These are phyloP conservation scores for Dromococcyx pavoninus DNA, from an alignment of 2,797 vertebrate genomes.

Conservation along the genomic window DNA sequence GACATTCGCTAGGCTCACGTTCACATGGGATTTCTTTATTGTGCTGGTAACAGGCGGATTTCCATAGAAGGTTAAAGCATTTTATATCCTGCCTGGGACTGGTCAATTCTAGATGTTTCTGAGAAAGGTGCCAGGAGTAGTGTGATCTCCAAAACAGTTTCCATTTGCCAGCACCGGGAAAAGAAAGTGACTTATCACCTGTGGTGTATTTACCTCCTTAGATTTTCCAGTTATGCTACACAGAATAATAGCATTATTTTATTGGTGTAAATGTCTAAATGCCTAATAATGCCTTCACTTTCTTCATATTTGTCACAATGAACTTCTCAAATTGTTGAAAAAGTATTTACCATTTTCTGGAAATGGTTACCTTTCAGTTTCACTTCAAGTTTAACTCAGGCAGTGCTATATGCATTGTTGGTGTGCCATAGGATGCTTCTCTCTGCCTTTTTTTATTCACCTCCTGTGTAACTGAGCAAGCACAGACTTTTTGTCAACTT, in stretches of 20 bases:
- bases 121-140: not conserved
- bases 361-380: slow-evolving; percentile 21
- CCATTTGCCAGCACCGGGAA: not conserved
- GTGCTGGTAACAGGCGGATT: slow-evolving; percentile 1
- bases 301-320: not conserved
- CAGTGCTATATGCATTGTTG: not conserved
- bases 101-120: not conserved
- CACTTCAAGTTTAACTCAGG: not conserved
- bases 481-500: not conserved
- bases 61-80: slow-evolving; percentile 35
- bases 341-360: slow-evolving; percentile 11
- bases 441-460: not conserved
- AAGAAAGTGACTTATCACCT: not conserved
- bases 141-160: not conserved
- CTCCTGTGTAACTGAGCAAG: not conserved
- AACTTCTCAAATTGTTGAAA: not conserved
- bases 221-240: not conserved
- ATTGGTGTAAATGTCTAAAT: not conserved
- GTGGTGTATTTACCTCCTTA: not conserved
- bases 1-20: not conserved
- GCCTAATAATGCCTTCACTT: not conserved
- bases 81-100: not conserved
- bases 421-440: not conserved
- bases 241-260: not conserved
- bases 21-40: slow-evolving; percentile 22